These are phyloP conservation scores for Polypedilum pembai DNA, from an alignment of 1,140 invertebrate species.

Conservation along the genomic window DNA sequence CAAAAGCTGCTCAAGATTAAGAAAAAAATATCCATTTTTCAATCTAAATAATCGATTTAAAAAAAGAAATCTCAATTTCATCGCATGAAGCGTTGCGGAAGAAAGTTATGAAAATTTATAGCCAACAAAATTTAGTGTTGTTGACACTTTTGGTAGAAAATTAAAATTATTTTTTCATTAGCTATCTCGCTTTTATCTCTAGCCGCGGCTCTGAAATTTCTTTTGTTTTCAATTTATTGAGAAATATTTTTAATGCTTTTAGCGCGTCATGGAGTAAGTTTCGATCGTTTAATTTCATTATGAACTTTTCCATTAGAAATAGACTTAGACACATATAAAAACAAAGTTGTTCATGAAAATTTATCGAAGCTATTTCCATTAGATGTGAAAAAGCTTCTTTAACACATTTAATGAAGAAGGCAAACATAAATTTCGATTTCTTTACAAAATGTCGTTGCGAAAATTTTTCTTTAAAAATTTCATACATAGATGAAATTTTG, in stretches of 20 bases:
- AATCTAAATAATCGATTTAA: background rate
- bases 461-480: no score
- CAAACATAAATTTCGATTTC: no score
- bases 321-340: background rate
- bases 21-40: background rate
- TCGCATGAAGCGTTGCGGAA: background rate
- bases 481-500: no score
- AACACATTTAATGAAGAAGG: no score
- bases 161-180: conserved; percentile 20
- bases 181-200: background rate
- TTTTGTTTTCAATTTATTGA: background rate
- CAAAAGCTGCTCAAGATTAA: background rate
- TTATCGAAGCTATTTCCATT: no score
- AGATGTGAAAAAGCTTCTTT: no score
- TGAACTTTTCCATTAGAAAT: conserved; percentile 1
- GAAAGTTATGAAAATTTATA: conserved; percentile 4
- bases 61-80: background rate
- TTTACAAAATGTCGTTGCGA: no score
- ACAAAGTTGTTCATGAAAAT: no score
- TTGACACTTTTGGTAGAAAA: background rate
- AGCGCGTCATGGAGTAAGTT: background rate
- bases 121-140: background rate
- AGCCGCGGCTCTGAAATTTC: background rate
- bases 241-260: background rate
- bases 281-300: conserved; percentile 9